Evolutionary conservation across 2,113 vertebrate genomes (phyloP), one percentile per base, ranked within the genome.

Genomic region (Tapirus terrestris): DNA sequence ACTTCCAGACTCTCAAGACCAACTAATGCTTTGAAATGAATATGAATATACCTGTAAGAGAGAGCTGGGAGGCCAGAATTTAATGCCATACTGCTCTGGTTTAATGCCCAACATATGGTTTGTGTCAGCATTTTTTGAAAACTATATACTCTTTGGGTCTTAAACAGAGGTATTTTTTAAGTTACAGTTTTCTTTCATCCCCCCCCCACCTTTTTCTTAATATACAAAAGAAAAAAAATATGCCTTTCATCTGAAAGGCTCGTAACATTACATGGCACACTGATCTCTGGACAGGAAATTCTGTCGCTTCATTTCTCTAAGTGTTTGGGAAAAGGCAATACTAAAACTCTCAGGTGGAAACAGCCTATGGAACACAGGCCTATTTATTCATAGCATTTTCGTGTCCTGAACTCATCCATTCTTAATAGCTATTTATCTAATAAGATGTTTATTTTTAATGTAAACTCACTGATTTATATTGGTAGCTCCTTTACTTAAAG

Each of bases 391-490:
- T 13, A 43, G 45, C 63, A 63, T 73, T 43, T 89, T 90, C 76
- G 45, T 63, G 65, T 51, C 63, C 68, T 88, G 77, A 92, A 68
- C 33, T 75, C 87, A 73, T 89, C 72, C 39, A 61, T 72, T 97
- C 88, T 77, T 21, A 48, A 67, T 25, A 87, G 39, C 48, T 95
- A 68, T 83, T 96, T 77, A 94, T 84, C 75, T 96, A 94, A 85
- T 63, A 90, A 67, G 67, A 83, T n/a, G 43, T 89, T 97, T 94
- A 91, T 88, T 94, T 96, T 94, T 89, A 89, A 94, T 80, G 36
- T 90, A 96, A 94, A 98, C 85, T 84, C 56, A 75, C 8, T 77
- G 67, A 96, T 94, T 96, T 94, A 86, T 76, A 91, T 31, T 97
- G 96, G 84, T 88, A 98, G 27, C 11, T 68, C 89, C 63, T 92